Base-by-base conservation (phyloP, 2,888 invertebrate genomes). In the Agrotis ipsilon region DNA sequence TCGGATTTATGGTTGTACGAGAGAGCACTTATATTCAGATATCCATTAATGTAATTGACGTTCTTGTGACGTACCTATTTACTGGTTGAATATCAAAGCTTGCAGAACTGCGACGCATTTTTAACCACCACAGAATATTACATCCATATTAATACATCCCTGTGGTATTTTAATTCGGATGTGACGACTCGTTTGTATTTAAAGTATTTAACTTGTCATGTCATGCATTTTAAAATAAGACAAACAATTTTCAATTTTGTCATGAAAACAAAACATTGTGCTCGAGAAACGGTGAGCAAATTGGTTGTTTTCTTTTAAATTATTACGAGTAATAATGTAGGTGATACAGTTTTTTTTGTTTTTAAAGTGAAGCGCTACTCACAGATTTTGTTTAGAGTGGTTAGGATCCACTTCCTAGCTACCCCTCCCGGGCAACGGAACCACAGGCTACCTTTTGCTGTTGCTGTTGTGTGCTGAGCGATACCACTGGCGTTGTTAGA, bases 51-150 rank as follows among this genome's bases (percentile, higher is more conserved):
- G 82, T 70, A 77, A 77, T 57, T 61, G 77, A 81, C 2, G 77
- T 78, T 64, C 78, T 78, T 77, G 55, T 81, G 82, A 81, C 82
- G 82, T 77, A 49, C 51, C 63, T 77, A 81, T 81, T 76, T 76
- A 52, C 60, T 45, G 55, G 48, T 52, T 63, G 55, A 77, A 77
- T 77, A 49, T 77, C 78, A 69, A 81, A 69, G 71, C 55, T 60
- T 80, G 82, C 78, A 64, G 21, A 45, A 6, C 27, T 43, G 52
- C 45, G 70, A 64, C 63, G 39, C 32, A 54, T 63, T n/a, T 57
- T 39, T 1, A 5, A 39, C 39, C 11, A 57, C 59, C 24, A n/a
- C 39, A 52, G 3, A 51, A 9, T 14, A 21, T 68, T 43, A 78
- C 21, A 24, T 48, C 13, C 75, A 49, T 75, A 45, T 52, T 45